Evolutionary conservation across 2,888 invertebrate species (phyloP).

Genomic region (Sylvicola cinctus): DNA sequence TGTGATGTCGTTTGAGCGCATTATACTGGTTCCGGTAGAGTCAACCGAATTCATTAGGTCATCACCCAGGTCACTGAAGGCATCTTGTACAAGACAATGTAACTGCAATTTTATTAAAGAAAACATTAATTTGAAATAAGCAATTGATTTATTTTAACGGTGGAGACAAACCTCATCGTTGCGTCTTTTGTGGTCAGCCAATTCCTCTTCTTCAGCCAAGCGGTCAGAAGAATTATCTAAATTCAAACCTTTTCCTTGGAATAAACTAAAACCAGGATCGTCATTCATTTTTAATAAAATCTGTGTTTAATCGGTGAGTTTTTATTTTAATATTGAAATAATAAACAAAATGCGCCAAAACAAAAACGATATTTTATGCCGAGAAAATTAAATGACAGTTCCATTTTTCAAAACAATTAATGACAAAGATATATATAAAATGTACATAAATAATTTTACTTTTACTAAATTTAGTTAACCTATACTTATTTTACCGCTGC

Average conservation of each 20-base stretch:
- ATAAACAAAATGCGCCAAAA: no score
- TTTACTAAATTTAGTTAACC: no score
- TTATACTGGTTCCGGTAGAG: slow-evolving; percentile 22
- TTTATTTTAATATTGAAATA: no score
- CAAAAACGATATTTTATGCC: no score
- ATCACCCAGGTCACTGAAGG: slow-evolving; percentile 45
- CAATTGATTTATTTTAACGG: slow-evolving; percentile 1
- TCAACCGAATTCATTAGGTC: slow-evolving; percentile 44
- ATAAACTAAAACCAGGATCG: slow-evolving; percentile 44
- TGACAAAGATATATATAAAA: no score
- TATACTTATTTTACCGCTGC: no score
- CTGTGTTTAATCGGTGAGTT: no score
- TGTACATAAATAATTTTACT: no score
- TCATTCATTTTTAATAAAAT: slow-evolving; percentile 32
- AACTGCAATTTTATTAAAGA: slow-evolving; percentile 27
- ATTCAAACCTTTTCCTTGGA: slow-evolving; percentile 44
- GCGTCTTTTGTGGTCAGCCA: slow-evolving; percentile 43
- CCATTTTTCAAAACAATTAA: no score
- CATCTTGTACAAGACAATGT: slow-evolving; percentile 38
- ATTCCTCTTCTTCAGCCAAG: slow-evolving; percentile 45
- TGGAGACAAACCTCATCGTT: slow-evolving; percentile 35
- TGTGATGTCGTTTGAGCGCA: not conserved
- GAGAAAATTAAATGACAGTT: no score
- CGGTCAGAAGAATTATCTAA: slow-evolving; percentile 40
- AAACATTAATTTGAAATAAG: not conserved